These are phyloP conservation scores for Malurus elegans DNA, from an alignment of 2,113 vertebrate genomes.

Conservation along the genomic window DNA sequence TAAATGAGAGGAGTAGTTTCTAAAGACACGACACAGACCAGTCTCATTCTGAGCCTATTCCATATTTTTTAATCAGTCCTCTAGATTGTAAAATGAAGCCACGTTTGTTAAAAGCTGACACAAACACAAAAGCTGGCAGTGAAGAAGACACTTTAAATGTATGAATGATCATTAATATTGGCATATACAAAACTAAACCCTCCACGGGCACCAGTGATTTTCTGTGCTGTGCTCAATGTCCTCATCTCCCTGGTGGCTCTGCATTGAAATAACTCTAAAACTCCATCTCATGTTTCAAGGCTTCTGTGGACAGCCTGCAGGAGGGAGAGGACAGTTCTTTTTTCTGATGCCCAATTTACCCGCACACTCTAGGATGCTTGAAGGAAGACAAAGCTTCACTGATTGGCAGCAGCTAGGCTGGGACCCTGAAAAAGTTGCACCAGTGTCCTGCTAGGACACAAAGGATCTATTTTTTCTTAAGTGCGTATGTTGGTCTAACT, in stretches of 20 bases:
- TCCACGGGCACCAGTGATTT: neutral
- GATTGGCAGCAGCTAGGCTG: conserved; percentile 28
- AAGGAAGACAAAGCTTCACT: conserved; percentile 20
- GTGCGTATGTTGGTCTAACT: conserved; percentile 58
- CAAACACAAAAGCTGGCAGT: neutral
- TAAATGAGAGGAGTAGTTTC: neutral
- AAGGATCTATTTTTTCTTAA: conserved; percentile 50
- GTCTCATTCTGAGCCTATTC: neutral
- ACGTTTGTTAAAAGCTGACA: neutral
- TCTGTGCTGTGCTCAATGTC: neutral
- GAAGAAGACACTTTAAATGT: neutral
- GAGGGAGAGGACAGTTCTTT: neutral
- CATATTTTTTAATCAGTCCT: neutral
- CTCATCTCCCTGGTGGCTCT: neutral
- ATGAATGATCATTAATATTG: neutral
- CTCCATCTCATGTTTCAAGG: conserved; percentile 12
- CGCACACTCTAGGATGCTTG: neutral
- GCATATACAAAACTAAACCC: neutral
- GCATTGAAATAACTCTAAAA: neutral
- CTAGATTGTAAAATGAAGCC: neutral
- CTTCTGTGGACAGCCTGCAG: conserved; percentile 13
- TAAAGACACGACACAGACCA: neutral
- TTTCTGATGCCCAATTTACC: conserved; percentile 35
- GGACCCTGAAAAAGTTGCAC: conserved; percentile 40
- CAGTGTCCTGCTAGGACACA: conserved; percentile 11